Evolutionary conservation across 2,797 vertebrate species (phyloP), one percentile per base, ranked within the genome.

Genomic region (Micromesistius poutassou): DNA sequence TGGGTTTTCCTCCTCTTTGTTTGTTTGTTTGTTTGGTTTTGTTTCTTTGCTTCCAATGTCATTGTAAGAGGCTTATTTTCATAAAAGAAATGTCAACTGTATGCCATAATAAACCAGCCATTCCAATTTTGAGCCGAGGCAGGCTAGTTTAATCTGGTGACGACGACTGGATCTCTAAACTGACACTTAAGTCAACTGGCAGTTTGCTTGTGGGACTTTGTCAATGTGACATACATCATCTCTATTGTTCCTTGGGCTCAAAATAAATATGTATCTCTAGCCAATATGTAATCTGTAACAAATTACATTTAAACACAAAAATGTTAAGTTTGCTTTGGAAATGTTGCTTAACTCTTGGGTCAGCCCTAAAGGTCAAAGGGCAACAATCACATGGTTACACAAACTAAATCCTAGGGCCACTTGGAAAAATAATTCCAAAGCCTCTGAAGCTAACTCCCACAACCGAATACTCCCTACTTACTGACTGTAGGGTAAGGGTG

Each of bases 21-120:
- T n/a, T n/a, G n/a, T n/a, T 82, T 73, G 77, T 72, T 83, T 73
- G 79, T 75, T 80, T 89, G 84, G 80, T 92, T 87, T 90, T 86
- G 81, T 87, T 88, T 81, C 76, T 80, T 86, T 80, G 82, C 55
- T 74, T 88, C 83, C 85, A 81, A 88, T 80, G 85, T 86, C 86
- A 77, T 89, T 88, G 85, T 89, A 83, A 86, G 79, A 91, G 88
- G 76, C 80, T 79, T 85, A 83, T 88, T 89, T 89, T 89, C 88
- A 77, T 46, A 81, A 83, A 66, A 38, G 50, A 62, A 62, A 84
- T 88, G 74, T 79, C 81, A 78, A 55, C 75, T 86, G 82, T 91
- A 85, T 88, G 81, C 85, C 84, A 90, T 89, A 89, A 87, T 87
- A 88, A 91, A 91, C 76, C 86, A 87, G 83, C 83, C 86, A 83